Evolutionary conservation across 1,140 invertebrate species (phyloP).

Genomic region (Daktulosphaira vitifoliae): DNA sequence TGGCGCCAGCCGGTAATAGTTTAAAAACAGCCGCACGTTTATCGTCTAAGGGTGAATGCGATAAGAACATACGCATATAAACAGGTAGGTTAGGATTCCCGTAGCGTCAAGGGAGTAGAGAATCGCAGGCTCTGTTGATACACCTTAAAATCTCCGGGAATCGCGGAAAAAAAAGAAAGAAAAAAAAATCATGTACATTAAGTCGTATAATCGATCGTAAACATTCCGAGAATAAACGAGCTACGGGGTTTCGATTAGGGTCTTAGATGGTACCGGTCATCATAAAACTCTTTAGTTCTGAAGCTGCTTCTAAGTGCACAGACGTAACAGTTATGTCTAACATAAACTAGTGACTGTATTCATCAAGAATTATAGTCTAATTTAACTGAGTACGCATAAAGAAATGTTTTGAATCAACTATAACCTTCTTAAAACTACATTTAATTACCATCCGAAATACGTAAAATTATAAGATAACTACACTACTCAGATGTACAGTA

Average conservation of each 20-base stretch:
- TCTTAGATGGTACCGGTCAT: too few species aligned
- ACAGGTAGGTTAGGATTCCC: slow-evolving; percentile 2
- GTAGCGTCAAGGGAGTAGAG: neutral
- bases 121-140: neutral
- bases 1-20: slow-evolving; percentile 16
- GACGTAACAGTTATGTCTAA: too few species aligned
- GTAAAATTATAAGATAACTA: too few species aligned
- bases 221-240: neutral
- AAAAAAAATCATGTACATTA: neutral
- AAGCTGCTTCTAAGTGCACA: too few species aligned
- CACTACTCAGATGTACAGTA: too few species aligned
- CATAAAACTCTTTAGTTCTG: too few species aligned
- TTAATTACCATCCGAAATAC: too few species aligned
- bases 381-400: too few species aligned
- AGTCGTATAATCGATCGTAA: neutral
- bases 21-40: neutral
- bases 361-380: too few species aligned
- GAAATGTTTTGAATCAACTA: too few species aligned
- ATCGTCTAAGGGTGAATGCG: neutral
- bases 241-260: too few species aligned
- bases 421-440: neutral
- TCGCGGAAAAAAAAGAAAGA: neutral
- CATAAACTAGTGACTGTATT: too few species aligned
- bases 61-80: neutral
- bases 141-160: neutral